phyloP scores from a whole-genome alignment of 2,113 vertebrate species.

The Carollia perspicillata region DNA sequence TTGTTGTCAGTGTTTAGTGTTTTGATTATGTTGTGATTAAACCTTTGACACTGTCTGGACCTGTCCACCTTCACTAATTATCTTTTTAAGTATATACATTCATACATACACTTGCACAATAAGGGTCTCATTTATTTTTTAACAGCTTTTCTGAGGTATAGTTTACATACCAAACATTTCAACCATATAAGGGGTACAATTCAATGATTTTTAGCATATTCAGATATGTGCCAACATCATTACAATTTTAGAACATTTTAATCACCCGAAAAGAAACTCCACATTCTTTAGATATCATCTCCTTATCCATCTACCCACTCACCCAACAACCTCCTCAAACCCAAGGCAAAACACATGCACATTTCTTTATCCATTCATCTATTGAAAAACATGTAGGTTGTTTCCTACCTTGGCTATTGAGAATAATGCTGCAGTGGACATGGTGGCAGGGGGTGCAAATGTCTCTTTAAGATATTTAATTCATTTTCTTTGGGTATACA shows the following conservation, averaged over 20 bases:
- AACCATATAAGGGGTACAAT: background rate
- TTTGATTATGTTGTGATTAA: no score
- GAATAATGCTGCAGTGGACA: background rate
- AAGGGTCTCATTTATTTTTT: background rate
- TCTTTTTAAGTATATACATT: background rate
- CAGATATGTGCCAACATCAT: no score
- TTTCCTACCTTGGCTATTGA: background rate
- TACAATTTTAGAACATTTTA: no score
- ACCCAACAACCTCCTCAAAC: background rate
- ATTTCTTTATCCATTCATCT: background rate
- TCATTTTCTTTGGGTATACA: background rate
- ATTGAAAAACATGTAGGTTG: background rate
- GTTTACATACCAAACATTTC: background rate
- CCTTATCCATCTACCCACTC: background rate
- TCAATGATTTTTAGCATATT: no score
- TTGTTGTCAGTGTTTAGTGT: no score
- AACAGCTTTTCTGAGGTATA: background rate
- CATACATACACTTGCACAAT: background rate
- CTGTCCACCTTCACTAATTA: no score
- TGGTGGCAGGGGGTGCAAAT: background rate
- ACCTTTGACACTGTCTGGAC: no score
- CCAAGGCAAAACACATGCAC: background rate
- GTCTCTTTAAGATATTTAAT: background rate
- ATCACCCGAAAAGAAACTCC: no score
- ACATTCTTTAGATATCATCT: background rate